Evolutionary conservation across 2,888 invertebrate genomes (phyloP).

Genomic region (Callimorpha dominula): DNA sequence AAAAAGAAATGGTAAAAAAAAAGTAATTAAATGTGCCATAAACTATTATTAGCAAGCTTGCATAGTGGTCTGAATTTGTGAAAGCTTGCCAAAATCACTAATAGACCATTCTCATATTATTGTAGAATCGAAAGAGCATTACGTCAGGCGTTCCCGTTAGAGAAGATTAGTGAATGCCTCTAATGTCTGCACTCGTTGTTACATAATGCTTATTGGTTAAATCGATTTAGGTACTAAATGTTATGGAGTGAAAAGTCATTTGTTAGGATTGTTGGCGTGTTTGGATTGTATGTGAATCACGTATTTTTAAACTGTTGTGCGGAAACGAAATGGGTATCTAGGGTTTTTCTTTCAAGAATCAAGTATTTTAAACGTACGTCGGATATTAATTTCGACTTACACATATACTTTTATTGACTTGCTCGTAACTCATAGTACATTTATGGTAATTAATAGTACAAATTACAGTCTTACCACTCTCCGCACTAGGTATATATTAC

Average conservation of each 20-base stretch:
- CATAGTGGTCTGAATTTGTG: constrained; percentile 26
- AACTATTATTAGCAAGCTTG: constrained; percentile 13
- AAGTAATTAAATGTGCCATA: constrained; percentile 6
- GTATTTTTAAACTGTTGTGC: neutral
- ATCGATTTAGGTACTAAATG: constrained; percentile 16
- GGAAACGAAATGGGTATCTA: neutral
- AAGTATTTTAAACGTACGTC: neutral
- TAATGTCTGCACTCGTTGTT: constrained; percentile 22
- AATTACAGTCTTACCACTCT: no score
- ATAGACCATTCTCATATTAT: constrained; percentile 17
- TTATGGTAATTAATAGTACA: no score
- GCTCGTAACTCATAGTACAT: no score
- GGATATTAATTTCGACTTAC: neutral
- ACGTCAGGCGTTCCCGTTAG: constrained; percentile 14
- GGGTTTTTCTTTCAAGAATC: neutral
- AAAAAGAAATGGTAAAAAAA: neutral
- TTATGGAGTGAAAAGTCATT: constrained; percentile 5
- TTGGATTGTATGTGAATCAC: neutral
- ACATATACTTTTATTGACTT: no score
- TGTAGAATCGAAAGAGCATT: constrained; percentile 21
- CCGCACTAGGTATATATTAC: no score
- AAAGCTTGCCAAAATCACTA: constrained; percentile 29
- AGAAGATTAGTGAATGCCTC: constrained; percentile 17
- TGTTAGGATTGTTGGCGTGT: neutral
- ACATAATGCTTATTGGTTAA: constrained; percentile 1